Base-by-base conservation (phyloP, 2,113 vertebrate genomes). In the Brachypteracias leptosomus region DNA sequence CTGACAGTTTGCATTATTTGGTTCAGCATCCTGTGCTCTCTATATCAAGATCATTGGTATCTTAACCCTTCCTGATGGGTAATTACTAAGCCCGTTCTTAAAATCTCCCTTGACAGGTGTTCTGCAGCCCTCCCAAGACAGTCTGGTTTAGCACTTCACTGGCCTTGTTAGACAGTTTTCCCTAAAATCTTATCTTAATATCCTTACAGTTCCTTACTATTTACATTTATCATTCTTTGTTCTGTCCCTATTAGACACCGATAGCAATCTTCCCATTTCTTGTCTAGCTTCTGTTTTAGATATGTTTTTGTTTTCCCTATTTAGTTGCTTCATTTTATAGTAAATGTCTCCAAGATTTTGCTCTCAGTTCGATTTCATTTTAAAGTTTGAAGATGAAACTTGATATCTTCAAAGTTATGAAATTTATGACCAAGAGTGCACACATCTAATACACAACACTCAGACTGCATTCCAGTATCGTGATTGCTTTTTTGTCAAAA, bases 371-470 rank as follows among this genome's bases (percentile, higher is more conserved):
- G 11, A 18, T 35, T 78, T 67, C n/a, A 51, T 12, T 77, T 80
- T 38, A 40, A 68, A 42, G 31, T 76, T 46, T 61, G 40, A 72
- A 26, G 6, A 7, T 29, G 35, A 61, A 85, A 44, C 24, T 52
- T 2, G 2, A 31, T 57, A 57, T 26, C 61, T 76, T 38, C 57
- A 29, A 25, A 49, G 10, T 49, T 76, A 22, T 1, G 16, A 61
- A 49, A 49, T 13, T 58, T 55, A 25, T 0, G 5, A 38, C 12
- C 14, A 13, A 54, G 35, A 47, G 10, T 18, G 13, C 12, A 29
- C 5, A 10, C 6, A 13, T 9, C 35, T 22, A 33, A 21, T 26
- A 55, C 1, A 0, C 17, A 67, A 3, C 22, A 11, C 28, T 36
- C 29, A 55, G 52, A 6, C 51, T 74, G 38, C n/a, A 26, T 87